These are phyloP conservation scores for Philypnodon macrostomus DNA, from an alignment of 2,797 vertebrate species.

Conservation along the genomic window DNA sequence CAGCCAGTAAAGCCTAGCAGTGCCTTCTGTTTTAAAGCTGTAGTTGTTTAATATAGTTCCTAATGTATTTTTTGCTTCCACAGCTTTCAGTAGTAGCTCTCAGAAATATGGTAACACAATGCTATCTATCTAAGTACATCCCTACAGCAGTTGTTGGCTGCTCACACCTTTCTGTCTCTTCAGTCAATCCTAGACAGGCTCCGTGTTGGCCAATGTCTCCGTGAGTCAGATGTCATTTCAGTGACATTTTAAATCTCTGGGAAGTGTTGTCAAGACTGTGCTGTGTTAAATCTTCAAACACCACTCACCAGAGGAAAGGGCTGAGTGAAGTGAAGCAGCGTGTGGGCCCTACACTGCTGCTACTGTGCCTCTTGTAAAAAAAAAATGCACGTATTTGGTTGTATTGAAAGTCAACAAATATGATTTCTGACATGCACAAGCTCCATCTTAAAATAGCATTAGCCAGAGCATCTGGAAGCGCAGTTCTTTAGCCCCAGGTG, in stretches of 20 bases:
- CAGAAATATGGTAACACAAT: no score
- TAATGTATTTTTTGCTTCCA: no score
- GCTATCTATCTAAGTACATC: no score
- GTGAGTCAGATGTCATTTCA: constrained; percentile 6
- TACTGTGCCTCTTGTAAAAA: constrained; percentile 3
- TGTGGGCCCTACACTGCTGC: constrained; percentile 3
- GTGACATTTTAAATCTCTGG: neutral
- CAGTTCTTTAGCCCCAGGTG: constrained; percentile 27
- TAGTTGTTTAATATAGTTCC: no score
- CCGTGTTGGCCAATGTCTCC: neutral
- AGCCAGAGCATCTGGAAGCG: constrained; percentile 24
- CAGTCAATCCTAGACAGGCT: no score
- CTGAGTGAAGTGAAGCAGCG: constrained; percentile 19
- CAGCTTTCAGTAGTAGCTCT: no score
- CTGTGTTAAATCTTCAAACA: constrained; percentile 2
- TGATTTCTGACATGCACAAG: neutral
- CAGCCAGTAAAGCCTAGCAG: constrained; percentile 8
- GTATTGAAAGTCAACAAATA: neutral
- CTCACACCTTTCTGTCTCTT: no score
- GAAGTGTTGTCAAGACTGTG: constrained; percentile 7
- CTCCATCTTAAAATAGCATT: constrained; percentile 16
- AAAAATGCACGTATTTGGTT: neutral
- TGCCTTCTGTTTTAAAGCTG: constrained; percentile 2
- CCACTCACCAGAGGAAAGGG: constrained; percentile 10
- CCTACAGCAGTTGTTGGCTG: no score